A percentile compares a stretch with the other conserved stretches of the same genome.
These are phyloP conservation scores for Dysdera silvatica DNA, from an alignment of 1,140 invertebrate genomes.

Conservation along the genomic window DNA sequence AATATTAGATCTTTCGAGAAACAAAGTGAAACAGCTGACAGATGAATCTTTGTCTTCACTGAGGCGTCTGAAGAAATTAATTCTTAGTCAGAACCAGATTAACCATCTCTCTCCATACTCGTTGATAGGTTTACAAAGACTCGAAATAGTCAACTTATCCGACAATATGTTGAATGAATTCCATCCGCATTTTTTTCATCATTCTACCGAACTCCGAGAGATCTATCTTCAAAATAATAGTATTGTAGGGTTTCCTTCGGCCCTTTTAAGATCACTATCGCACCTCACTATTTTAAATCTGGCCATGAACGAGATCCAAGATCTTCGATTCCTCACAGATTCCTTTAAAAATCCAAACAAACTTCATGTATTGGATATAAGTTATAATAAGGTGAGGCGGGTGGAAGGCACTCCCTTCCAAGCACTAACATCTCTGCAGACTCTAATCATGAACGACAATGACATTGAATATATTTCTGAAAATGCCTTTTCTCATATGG, in stretches of 20 bases:
- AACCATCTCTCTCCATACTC: slow-evolving; percentile 68
- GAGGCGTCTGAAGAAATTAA: slow-evolving; percentile 52
- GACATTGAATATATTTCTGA: slow-evolving; percentile 33
- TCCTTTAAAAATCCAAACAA: slow-evolving; percentile 82
- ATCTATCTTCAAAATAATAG: slow-evolving; percentile 80
- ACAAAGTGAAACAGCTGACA: slow-evolving; percentile 54
- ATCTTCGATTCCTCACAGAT: slow-evolving; percentile 65
- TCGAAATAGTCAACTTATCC: slow-evolving; percentile 73
- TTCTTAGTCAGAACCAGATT: slow-evolving; percentile 73
- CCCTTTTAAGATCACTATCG: slow-evolving; percentile 63
- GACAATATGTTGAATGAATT: slow-evolving; percentile 68
- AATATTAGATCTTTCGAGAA: slow-evolving; percentile 66
- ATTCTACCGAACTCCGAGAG: slow-evolving; percentile 62
- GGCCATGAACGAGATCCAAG: slow-evolving; percentile 73
- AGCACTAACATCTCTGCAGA: slow-evolving; percentile 31
- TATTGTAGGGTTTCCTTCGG: slow-evolving; percentile 61
- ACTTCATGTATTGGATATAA: slow-evolving; percentile 72
- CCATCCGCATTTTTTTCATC: slow-evolving; percentile 65
- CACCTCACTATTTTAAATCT: slow-evolving; percentile 75
- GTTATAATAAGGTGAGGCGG: slow-evolving; percentile 69
- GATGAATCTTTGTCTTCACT: slow-evolving; percentile 31
- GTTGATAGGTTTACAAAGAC: slow-evolving; percentile 61
- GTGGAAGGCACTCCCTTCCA: slow-evolving; percentile 73
- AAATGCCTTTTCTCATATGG: slow-evolving; percentile 62
- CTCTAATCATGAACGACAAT: slow-evolving; percentile 35